Conservation (phyloP, 1,140 invertebrate species). For the Andrena cerasifolii region DNA sequence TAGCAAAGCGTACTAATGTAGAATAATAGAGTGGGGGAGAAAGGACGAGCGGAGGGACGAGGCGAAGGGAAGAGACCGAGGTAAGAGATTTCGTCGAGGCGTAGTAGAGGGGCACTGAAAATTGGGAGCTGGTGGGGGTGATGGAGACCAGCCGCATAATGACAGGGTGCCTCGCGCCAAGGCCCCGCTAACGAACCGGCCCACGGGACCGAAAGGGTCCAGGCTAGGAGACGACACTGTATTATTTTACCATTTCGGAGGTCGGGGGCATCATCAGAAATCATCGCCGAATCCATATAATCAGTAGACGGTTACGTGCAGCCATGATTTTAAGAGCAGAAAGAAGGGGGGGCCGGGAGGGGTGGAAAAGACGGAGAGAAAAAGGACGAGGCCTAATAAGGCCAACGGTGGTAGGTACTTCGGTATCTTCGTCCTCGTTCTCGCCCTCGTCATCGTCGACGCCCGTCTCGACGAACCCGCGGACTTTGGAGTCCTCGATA, state of each 20-base stretch:
- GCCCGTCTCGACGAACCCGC: constrained; percentile 25
- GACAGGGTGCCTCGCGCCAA: constrained; percentile 78
- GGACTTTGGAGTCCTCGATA: constrained; percentile 50
- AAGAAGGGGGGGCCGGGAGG: constrained; percentile 13
- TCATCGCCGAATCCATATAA: constrained; percentile 79
- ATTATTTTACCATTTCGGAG: constrained; percentile 78
- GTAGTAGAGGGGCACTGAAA: constrained; percentile 65
- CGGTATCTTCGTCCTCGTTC: constrained; percentile 33
- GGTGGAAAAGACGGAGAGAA: constrained; percentile 20
- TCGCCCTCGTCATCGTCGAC: constrained; percentile 40
- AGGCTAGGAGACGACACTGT: constrained; percentile 76
- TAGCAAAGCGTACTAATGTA: constrained; percentile 15
- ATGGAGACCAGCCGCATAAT: constrained; percentile 78
- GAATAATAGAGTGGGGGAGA: constrained; percentile 20
- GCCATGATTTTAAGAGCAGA: constrained; percentile 70
- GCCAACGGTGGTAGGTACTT: constrained; percentile 60
- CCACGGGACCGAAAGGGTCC: constrained; percentile 67
- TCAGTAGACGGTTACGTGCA: constrained; percentile 75
- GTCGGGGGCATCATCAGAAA: constrained; percentile 77
- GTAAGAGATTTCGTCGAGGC: constrained; percentile 61
- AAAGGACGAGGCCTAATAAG: constrained; percentile 57
- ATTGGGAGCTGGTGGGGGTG: constrained; percentile 71
- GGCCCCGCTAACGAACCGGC: constrained; percentile 79
- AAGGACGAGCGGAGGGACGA: constrained; percentile 25
- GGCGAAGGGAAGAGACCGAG: constrained; percentile 40